These are phyloP conservation scores for Mythimna impura DNA, from an alignment of 2,888 invertebrate species.

Conservation along the genomic window DNA sequence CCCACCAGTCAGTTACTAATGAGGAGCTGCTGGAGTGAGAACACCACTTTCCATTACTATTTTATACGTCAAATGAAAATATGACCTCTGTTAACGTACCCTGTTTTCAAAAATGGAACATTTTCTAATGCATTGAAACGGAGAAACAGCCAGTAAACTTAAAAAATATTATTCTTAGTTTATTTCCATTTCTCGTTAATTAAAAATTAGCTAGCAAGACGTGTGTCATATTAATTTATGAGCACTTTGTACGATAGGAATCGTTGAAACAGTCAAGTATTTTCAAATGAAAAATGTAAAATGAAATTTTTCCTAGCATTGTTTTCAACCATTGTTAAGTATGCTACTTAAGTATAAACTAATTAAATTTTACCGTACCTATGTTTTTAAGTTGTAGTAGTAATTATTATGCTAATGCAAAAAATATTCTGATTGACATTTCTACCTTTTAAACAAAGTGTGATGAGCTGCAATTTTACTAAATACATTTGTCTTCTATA, in stretches of 20 bases:
- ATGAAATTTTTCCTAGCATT: not conserved
- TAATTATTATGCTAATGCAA: not conserved
- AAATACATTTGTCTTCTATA: too few relatives aligned
- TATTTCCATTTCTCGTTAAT: slow-evolving; percentile 18
- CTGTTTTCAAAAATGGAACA: slow-evolving; percentile 44
- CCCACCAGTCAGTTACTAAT: slow-evolving; percentile 76
- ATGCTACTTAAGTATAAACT: not conserved
- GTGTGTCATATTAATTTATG: slow-evolving; percentile 38
- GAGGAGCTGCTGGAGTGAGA: slow-evolving; percentile 68
- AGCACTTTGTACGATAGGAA: not conserved
- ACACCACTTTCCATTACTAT: slow-evolving; percentile 72
- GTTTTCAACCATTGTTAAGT: not conserved
- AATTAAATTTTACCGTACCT: slow-evolving; percentile 1
- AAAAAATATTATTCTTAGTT: slow-evolving; percentile 1
- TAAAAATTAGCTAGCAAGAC: slow-evolving; percentile 31
- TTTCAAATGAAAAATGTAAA: not conserved
- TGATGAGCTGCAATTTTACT: too few relatives aligned
- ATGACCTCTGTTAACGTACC: slow-evolving; percentile 28
- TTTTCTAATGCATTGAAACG: slow-evolving; percentile 41
- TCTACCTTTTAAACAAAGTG: not conserved
- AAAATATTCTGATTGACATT: not conserved
- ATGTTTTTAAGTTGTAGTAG: not conserved
- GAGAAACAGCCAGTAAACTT: slow-evolving; percentile 17
- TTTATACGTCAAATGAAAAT: slow-evolving; percentile 49
- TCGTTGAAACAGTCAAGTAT: slow-evolving; percentile 6